These are phyloP conservation scores for Lutra lutra DNA, from an alignment of 2,797 vertebrate genomes.

Conservation along the genomic window DNA sequence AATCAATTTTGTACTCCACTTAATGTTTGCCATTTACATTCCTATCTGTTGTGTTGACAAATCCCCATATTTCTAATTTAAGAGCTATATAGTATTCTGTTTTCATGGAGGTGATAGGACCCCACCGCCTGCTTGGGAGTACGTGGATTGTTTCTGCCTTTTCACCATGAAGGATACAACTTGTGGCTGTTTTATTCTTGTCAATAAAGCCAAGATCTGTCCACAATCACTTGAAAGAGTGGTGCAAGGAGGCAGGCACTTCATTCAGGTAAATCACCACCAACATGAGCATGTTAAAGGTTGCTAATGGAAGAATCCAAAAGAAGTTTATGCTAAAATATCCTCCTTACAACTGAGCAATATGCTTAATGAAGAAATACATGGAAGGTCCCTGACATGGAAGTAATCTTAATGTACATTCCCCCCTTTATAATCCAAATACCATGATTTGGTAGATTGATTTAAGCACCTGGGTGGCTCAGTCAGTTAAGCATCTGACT, in stretches of 20 bases:
- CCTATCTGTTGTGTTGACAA: background rate
- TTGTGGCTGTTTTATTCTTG: background rate
- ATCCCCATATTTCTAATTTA: background rate
- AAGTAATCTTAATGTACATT: background rate
- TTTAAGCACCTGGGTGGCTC: background rate
- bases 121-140: background rate
- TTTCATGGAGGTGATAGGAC: background rate
- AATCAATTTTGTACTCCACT: background rate
- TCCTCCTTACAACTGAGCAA: background rate
- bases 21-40: background rate
- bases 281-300: background rate
- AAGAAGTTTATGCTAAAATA: background rate
- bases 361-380: slow-evolving; percentile 30
- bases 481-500: too few species aligned
- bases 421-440: background rate
- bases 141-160: background rate
- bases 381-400: background rate
- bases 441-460: background rate
- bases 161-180: background rate
- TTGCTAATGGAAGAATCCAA: slow-evolving; percentile 9
- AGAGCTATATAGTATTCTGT: slow-evolving; percentile 12
- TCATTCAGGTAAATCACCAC: background rate
- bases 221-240: background rate
- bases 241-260: background rate
- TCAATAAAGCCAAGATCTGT: background rate